Conservation (phyloP, 2,888 invertebrate species). For the Formica aserva region DNA sequence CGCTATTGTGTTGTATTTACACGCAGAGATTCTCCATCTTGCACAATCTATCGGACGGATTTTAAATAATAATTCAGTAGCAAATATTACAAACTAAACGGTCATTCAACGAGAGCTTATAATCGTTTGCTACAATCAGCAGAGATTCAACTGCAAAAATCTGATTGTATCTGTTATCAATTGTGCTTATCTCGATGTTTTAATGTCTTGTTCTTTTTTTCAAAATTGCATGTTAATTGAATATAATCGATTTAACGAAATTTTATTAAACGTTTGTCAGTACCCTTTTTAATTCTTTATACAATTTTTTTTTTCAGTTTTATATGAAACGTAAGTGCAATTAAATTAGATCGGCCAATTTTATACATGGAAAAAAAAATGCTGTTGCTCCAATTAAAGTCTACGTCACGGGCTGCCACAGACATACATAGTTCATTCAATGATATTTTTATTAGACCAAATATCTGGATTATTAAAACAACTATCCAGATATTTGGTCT, state of each 20-base stretch:
- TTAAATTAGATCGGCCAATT: background rate
- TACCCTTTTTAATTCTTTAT: background rate
- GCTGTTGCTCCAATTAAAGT: too few species aligned
- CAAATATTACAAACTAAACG: background rate
- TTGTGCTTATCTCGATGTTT: background rate
- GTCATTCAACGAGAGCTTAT: background rate
- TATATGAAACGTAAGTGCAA: background rate
- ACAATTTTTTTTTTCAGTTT: background rate
- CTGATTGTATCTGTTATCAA: background rate
- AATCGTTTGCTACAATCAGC: background rate
- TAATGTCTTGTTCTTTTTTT: slow-evolving; percentile 19
- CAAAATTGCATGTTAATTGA: background rate
- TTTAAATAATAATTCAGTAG: slow-evolving; percentile 12
- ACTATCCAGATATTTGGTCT: too few species aligned
- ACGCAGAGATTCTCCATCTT: background rate
- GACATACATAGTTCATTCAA: too few species aligned
- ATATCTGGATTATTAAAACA: too few species aligned
- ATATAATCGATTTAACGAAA: background rate
- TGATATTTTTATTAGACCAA: too few species aligned
- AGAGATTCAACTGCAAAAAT: background rate
- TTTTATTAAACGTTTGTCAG: background rate
- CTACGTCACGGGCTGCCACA: too few species aligned
- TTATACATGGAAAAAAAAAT: background rate
- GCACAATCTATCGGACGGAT: background rate
- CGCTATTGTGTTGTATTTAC: background rate